Conservation (phyloP, 2,113 vertebrate genomes). For the Isurus oxyrinchus region DNA sequence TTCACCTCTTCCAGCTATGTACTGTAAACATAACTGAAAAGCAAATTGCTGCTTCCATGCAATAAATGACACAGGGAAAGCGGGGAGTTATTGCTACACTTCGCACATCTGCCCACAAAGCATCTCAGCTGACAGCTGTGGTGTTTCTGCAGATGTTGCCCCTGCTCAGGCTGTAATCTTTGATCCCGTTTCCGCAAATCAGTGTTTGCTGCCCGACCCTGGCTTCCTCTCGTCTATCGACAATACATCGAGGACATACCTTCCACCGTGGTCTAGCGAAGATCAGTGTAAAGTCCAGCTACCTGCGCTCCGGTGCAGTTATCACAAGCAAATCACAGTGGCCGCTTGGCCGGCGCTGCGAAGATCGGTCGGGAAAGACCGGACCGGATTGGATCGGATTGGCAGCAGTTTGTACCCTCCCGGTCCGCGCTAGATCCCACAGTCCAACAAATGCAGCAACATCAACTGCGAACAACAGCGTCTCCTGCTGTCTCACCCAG, state of each 20-base stretch:
- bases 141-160: slow-evolving; percentile 31
- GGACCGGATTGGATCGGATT: background rate
- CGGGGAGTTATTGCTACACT: background rate
- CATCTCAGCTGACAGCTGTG: slow-evolving; percentile 16
- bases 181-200: background rate
- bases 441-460: background rate
- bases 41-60: background rate
- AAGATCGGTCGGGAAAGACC: background rate
- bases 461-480: slow-evolving; percentile 5
- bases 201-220: background rate
- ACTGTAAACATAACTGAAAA: background rate
- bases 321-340: background rate
- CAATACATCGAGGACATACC: background rate
- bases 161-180: background rate
- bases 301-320: background rate
- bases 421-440: background rate
- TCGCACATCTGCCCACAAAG: slow-evolving; percentile 33
- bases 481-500: background rate
- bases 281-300: background rate
- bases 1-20: background rate
- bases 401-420: slow-evolving; percentile 11
- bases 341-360: background rate
- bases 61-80: background rate
- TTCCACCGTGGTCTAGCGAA: background rate
- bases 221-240: background rate